Evolutionary conservation across 2,797 vertebrate genomes (phyloP), one percentile per base, ranked within the genome.

Genomic region (Sebastiscus albofasciatus): DNA sequence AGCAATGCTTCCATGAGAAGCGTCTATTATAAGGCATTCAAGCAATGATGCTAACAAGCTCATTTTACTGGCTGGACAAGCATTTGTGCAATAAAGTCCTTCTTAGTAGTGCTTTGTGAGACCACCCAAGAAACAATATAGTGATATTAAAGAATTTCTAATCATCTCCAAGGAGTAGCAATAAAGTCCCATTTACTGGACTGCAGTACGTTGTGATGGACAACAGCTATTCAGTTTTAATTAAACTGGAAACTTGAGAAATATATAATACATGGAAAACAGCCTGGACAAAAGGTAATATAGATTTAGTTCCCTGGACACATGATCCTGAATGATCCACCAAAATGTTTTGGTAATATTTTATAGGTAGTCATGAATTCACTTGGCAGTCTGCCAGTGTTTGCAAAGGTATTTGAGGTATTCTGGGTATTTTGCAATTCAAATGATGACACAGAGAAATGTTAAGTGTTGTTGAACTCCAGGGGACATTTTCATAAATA

Each of bases 1-100:
- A 87, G 87, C 84, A 88, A 90, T 78, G 90, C 88, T 75, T 87
- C 85, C 77, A 89, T 88, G 84, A 92, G 85, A 77, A 79, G 87
- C 64, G 60, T 90, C 88, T 82, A 79, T 91, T 90, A 86, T 89
- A 82, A 90, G 18, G 87, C 87, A 86, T 87, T 70, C 88, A 90
- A 82, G 85, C 82, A 89, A 77, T 77, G 81, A 92, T 88, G 87
- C 89, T 61, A 91, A 94, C 87, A 90, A 83, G 86, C 89, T 90
- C 55, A 84, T 83, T 90, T 83, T 82, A 78, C 77, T 88, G 88
- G 79, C 81, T 86, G 80, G 72, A 90, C 67, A 72, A 61, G 73
- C 69, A 34, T 85, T 71, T 59, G 42, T 81, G 82, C 73, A 80
- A 89, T 52, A 65, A 81, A 85, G 84, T 59, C 87, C 67, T 73